Conservation (phyloP, 2,888 invertebrate genomes). For the Patella depressa region DNA sequence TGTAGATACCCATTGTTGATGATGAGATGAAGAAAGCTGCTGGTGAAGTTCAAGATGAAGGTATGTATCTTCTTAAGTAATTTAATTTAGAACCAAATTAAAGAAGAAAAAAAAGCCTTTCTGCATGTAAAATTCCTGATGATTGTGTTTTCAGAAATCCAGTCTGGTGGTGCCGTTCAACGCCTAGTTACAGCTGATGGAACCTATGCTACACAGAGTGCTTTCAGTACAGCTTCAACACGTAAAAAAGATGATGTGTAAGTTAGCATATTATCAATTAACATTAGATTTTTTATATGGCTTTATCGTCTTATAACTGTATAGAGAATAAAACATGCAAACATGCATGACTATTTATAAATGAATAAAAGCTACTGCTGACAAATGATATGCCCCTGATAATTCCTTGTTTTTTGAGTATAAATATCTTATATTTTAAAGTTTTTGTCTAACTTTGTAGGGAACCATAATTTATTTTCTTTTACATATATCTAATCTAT, state of each 20-base stretch:
- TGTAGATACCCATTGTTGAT: slow-evolving; percentile 76
- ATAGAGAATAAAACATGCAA: too few species aligned
- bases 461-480: neutral
- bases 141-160: slow-evolving; percentile 47
- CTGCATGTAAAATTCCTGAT: neutral
- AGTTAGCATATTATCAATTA: neutral
- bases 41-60: slow-evolving; percentile 75
- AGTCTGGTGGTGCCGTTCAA: slow-evolving; percentile 70
- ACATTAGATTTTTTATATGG: too few species aligned
- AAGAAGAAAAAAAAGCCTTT: neutral
- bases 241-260: slow-evolving; percentile 66
- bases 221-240: slow-evolving; percentile 81
- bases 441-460: neutral
- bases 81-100: neutral
- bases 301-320: too few species aligned
- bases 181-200: slow-evolving; percentile 97
- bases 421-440: too few species aligned
- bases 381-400: too few species aligned
- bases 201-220: slow-evolving; percentile 98
- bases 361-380: too few species aligned
- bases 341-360: too few species aligned
- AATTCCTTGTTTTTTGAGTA: too few species aligned
- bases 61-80: slow-evolving; percentile 35
- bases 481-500: neutral
- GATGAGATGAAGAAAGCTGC: slow-evolving; percentile 79